phyloP scores from a whole-genome alignment of 1,140 invertebrate species.

The Phortica variegata region DNA sequence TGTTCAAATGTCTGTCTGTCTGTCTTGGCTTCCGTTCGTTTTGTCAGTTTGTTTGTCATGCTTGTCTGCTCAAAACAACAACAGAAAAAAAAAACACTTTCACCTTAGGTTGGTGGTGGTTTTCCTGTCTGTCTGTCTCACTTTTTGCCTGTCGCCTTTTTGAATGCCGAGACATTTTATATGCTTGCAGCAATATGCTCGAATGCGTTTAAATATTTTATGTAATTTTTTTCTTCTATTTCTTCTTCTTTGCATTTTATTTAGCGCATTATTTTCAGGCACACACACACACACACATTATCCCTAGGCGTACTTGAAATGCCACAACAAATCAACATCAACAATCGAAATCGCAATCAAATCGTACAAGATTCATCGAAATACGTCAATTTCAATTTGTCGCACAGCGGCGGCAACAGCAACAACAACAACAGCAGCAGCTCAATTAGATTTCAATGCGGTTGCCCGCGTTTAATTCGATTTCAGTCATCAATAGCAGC shows the following conservation, averaged over 20 bases:
- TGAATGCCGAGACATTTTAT: slow-evolving; percentile 50
- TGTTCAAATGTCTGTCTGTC: slow-evolving; percentile 26
- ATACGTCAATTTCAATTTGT: slow-evolving; percentile 42
- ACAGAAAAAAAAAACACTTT: too few relatives aligned
- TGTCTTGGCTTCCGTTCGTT: slow-evolving; percentile 3
- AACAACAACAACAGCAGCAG: slow-evolving; percentile 11
- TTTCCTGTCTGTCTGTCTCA: not conserved
- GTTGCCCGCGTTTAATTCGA: slow-evolving; percentile 38
- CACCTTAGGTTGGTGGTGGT: too few relatives aligned
- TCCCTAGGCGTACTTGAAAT: too few relatives aligned
- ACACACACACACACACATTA: too few relatives aligned
- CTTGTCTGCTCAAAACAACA: too few relatives aligned
- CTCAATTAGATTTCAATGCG: slow-evolving; percentile 44
- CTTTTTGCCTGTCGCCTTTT: slow-evolving; percentile 16
- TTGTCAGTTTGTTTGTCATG: not conserved
- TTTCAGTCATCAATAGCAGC: slow-evolving; percentile 26
- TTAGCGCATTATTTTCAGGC: slow-evolving; percentile 47
- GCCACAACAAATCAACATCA: too few relatives aligned
- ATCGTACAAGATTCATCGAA: too few relatives aligned
- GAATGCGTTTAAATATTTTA: slow-evolving; percentile 55
- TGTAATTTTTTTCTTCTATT: slow-evolving; percentile 41
- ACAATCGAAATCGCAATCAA: too few relatives aligned
- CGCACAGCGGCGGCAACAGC: too few relatives aligned
- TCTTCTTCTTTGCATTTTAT: slow-evolving; percentile 38
- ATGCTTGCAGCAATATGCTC: slow-evolving; percentile 39